phyloP scores from a whole-genome alignment of 2,797 vertebrate genomes.

The Chelon labrosus region DNA sequence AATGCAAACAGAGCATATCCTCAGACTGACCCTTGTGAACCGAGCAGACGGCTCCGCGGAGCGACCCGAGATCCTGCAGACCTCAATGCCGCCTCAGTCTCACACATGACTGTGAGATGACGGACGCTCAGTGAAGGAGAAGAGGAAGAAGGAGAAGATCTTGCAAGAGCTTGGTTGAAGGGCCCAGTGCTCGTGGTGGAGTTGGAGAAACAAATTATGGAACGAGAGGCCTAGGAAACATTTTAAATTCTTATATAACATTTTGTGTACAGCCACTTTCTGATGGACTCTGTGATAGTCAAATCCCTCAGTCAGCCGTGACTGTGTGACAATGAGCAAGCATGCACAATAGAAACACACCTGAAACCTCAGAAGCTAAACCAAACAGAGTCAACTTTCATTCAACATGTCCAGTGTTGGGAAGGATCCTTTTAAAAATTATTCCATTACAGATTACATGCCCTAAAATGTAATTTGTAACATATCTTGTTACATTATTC shows the following conservation, averaged over 20 bases:
- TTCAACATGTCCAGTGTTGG: too few relatives aligned
- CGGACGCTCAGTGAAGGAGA: constrained; percentile 40
- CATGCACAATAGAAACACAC: background rate
- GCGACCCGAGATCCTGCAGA: constrained; percentile 41
- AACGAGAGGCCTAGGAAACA: background rate
- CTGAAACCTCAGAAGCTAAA: background rate
- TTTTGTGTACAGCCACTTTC: background rate
- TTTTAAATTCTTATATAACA: background rate
- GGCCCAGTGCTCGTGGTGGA: constrained; percentile 4
- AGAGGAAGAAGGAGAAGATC: constrained; percentile 47
- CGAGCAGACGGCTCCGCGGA: constrained; percentile 46
- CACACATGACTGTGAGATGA: constrained; percentile 53
- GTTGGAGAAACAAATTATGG: background rate
- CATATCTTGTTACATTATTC: too few relatives aligned
- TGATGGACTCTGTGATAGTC: too few relatives aligned
- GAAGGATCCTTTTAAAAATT: too few relatives aligned
- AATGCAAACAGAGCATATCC: constrained; percentile 78
- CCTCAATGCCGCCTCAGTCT: constrained; percentile 72
- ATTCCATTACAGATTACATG: too few relatives aligned
- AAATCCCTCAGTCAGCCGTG: background rate
- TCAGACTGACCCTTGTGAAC: constrained; percentile 75
- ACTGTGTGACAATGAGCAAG: background rate
- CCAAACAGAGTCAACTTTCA: too few relatives aligned
- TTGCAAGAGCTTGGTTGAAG: constrained; percentile 33
- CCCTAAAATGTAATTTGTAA: too few relatives aligned